phyloP scores from a whole-genome alignment of 2,888 invertebrate species.

The Linnaemya vulpina region DNA sequence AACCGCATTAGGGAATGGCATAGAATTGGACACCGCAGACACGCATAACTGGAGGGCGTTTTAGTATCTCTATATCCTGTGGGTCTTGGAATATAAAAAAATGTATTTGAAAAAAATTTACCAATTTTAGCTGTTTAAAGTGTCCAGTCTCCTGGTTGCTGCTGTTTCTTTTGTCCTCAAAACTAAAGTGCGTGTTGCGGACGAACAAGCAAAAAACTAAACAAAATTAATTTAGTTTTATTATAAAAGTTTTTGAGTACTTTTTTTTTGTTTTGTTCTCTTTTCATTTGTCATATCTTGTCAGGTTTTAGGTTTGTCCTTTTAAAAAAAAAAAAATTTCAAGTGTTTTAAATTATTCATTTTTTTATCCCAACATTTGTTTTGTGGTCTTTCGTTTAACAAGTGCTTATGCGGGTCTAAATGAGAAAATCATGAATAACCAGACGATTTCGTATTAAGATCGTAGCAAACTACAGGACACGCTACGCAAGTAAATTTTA shows the following conservation, averaged over 20 bases:
- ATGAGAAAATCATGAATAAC: not conserved
- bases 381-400: constrained; percentile 63
- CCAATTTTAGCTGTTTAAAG: constrained; percentile 63
- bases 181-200: constrained; percentile 63
- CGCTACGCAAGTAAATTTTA: not conserved
- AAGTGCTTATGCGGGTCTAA: constrained; percentile 65
- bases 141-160: constrained; percentile 48
- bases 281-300: constrained; percentile 46
- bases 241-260: constrained; percentile 41
- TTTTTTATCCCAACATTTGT: constrained; percentile 54
- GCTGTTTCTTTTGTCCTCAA: constrained; percentile 27
- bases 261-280: constrained; percentile 5
- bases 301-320: constrained; percentile 58
- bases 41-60: constrained; percentile 66
- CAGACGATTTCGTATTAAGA: not conserved
- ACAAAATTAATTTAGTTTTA: constrained; percentile 65
- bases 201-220: constrained; percentile 41
- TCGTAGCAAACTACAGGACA: not conserved
- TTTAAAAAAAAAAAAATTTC: constrained; percentile 45
- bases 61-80: constrained; percentile 56
- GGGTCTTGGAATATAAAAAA: constrained; percentile 17
- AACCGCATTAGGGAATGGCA: constrained; percentile 39
- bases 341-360: constrained; percentile 29
- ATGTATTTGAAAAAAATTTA: constrained; percentile 1
- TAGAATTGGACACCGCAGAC: constrained; percentile 56